Conservation (phyloP, 2,888 invertebrate species). For the Ennomos erosarius region DNA sequence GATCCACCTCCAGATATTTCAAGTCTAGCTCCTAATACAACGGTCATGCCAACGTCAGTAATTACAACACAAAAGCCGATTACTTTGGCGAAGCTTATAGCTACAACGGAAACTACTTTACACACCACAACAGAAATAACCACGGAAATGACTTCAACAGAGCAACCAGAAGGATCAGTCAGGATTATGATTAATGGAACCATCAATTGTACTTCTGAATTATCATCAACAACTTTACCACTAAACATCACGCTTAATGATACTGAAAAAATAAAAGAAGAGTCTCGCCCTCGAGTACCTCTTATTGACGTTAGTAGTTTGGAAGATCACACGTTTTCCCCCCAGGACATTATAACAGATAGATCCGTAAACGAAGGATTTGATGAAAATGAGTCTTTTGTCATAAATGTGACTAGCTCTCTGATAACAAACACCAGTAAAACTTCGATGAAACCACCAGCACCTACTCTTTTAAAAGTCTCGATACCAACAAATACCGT, state of each 20-base stretch:
- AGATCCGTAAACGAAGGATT: constrained; percentile 61
- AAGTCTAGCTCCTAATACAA: constrained; percentile 23
- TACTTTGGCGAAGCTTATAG: constrained; percentile 35
- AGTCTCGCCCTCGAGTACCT: constrained; percentile 62
- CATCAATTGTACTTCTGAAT: constrained; percentile 76
- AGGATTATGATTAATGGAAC: constrained; percentile 76
- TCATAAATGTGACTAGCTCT: constrained; percentile 85
- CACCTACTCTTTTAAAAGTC: constrained; percentile 53
- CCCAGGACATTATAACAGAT: constrained; percentile 75
- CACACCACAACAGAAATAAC: constrained; percentile 37
- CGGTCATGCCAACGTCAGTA: constrained; percentile 35
- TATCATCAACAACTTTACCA: constrained; percentile 73
- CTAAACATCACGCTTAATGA: constrained; percentile 59
- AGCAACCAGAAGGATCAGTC: constrained; percentile 68
- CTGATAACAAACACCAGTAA: constrained; percentile 73
- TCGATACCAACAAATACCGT: constrained; percentile 63
- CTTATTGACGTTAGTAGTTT: constrained; percentile 54
- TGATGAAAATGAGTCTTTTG: constrained; percentile 81
- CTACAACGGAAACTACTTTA: constrained; percentile 29
- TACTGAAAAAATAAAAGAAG: constrained; percentile 54
- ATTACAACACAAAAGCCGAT: constrained; percentile 42
- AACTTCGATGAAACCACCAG: constrained; percentile 48
- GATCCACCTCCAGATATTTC: constrained; percentile 47
- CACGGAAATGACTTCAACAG: constrained; percentile 51
- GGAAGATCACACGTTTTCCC: constrained; percentile 66